phyloP scores from a whole-genome alignment of 2,888 invertebrate species.

The Trichogramma dendrolimi region DNA sequence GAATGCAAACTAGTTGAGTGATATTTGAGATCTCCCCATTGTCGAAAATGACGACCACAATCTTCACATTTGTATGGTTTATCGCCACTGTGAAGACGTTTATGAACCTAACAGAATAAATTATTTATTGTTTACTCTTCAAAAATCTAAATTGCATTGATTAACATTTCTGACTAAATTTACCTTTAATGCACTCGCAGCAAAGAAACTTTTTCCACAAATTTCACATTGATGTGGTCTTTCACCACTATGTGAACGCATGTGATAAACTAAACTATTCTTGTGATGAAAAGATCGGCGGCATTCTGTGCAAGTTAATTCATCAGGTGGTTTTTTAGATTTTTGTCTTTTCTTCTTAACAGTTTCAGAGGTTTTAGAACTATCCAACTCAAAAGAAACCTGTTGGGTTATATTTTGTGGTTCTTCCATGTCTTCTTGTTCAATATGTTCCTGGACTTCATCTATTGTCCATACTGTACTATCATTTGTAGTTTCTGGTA shows the following conservation, averaged over 20 bases:
- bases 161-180: constrained; percentile 12
- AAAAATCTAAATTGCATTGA: not conserved
- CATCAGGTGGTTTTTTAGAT: constrained; percentile 42
- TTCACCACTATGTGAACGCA: constrained; percentile 73
- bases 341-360: constrained; percentile 44
- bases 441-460: constrained; percentile 34
- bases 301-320: constrained; percentile 64
- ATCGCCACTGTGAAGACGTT: constrained; percentile 76
- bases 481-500: constrained; percentile 38
- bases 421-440: constrained; percentile 32
- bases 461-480: constrained; percentile 45
- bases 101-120: constrained; percentile 60
- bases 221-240: constrained; percentile 73
- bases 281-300: constrained; percentile 72
- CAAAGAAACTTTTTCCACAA: constrained; percentile 81
- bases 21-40: constrained; percentile 85
- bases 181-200: constrained; percentile 75
- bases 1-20: constrained; percentile 81
- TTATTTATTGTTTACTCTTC: not conserved
- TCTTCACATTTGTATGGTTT: constrained; percentile 79
- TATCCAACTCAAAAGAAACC: constrained; percentile 37
- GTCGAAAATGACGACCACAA: constrained; percentile 75
- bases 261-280: constrained; percentile 80
- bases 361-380: constrained; percentile 38
- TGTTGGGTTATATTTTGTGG: constrained; percentile 36